Evolutionary conservation across 2,113 vertebrate genomes (phyloP).

Genomic region (Thalassoma bifasciatum): DNA sequence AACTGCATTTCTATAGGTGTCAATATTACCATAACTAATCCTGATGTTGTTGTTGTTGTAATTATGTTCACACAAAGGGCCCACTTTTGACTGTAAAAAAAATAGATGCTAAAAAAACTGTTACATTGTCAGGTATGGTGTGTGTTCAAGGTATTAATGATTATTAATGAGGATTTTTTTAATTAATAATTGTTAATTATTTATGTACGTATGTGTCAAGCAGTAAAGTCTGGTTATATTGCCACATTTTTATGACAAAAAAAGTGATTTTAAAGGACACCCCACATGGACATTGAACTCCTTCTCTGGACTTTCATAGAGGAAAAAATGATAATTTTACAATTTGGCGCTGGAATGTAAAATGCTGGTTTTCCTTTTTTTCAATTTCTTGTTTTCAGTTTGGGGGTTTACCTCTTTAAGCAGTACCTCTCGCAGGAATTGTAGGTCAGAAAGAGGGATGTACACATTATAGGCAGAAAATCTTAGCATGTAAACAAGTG

Average conservation of each 20-base stretch:
- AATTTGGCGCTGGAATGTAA: conserved; percentile 78
- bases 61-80: conserved; percentile 71
- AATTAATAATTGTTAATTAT: conserved; percentile 79
- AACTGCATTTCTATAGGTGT: conserved; percentile 80
- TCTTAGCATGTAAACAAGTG: conserved; percentile 37
- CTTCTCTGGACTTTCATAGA: conserved; percentile 50
- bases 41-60: conserved; percentile 77
- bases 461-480: conserved; percentile 42
- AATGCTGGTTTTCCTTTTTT: conserved; percentile 57
- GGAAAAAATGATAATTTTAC: conserved; percentile 17
- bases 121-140: conserved; percentile 74
- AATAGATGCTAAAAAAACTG: conserved; percentile 43
- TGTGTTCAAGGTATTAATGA: conserved; percentile 74
- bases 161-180: conserved; percentile 77
- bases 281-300: conserved; percentile 65
- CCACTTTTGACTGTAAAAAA: conserved; percentile 69
- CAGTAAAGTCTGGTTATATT: conserved; percentile 71
- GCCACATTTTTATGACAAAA: conserved; percentile 49
- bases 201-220: conserved; percentile 74
- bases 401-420: conserved; percentile 9
- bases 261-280: conserved; percentile 57
- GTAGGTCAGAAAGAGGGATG: neutral
- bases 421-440: neutral
- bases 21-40: conserved; percentile 76
- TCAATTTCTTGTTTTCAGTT: conserved; percentile 20